A percentile compares a stretch with the other conserved stretches of the same genome.
These are phyloP conservation scores for Carapus acus DNA, from an alignment of 2,797 vertebrate genomes.

Conservation along the genomic window DNA sequence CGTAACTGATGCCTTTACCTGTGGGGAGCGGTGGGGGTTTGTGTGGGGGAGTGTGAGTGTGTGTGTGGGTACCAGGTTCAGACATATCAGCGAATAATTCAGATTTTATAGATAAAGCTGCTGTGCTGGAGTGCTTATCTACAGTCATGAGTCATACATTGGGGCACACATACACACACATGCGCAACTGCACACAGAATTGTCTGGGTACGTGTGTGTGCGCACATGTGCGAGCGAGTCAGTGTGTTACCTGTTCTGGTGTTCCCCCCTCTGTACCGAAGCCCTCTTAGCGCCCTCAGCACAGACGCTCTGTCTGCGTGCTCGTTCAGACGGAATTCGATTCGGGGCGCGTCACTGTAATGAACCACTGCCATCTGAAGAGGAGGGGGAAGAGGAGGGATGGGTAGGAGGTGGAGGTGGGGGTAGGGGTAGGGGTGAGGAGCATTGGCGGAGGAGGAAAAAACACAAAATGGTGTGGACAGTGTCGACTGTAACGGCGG, in stretches of 20 bases:
- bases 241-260: constrained; percentile 78
- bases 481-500: no score
- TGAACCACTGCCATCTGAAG: constrained; percentile 82
- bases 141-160: neutral
- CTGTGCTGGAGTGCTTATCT: neutral
- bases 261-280: constrained; percentile 83
- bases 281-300: constrained; percentile 70
- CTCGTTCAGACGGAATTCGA: constrained; percentile 76
- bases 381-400: constrained; percentile 18
- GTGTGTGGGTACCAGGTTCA: no score
- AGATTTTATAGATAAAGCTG: neutral
- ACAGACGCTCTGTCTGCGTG: constrained; percentile 77
- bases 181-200: no score
- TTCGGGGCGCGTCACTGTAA: constrained; percentile 81
- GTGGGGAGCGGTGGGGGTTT: no score
- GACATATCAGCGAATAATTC: neutral
- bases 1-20: constrained; percentile 81
- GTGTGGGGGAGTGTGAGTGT: no score
- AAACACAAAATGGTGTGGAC: constrained; percentile 6
- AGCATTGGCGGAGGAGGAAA: no score
- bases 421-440: no score
- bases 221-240: neutral
- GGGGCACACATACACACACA: no score
- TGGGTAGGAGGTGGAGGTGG: no score
- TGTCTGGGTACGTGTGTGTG: neutral